Base-by-base conservation (phyloP, 1,140 invertebrate genomes). In the Pissodes strobi region DNA sequence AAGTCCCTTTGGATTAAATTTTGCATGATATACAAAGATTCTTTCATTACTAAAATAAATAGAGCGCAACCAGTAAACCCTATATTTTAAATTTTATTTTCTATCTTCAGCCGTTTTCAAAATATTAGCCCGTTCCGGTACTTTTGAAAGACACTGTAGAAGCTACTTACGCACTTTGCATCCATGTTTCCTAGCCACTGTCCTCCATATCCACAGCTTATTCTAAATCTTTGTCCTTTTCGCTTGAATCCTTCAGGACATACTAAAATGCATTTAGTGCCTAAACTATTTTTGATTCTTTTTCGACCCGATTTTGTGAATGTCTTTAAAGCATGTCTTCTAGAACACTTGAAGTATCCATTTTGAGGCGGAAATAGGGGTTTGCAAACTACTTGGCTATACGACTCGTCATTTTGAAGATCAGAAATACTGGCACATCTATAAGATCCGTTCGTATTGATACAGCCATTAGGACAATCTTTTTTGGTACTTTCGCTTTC, bases 371-470 rank as follows among this genome's bases (percentile, higher is more conserved):
- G 64, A 25, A 49, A 53, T 25, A 69, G 43, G 9, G 58, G 49
- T 37, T 46, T 61, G 41, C 67, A 69, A 9, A 38, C 21, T 2
- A 64, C 18, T 12, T 55, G 15, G 19, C 43, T 17, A 4, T 18
- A 25, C 23, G 51, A 13, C 23, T 37, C 19, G 38, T 64, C 58
- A 12, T 43, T 67, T 63, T 67, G 65, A 15, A 48, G 17, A 25
- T 49, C 34, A 21, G 53, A 13, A 9, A 43, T 37, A 22, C 10
- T 49, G 30, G 30, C 30, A 21, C 64, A 66, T 10, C 21, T 37
- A 39, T 70, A 72, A 0, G 70, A 72, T 17, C 70, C 70, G 9
- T 59, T 8, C 4, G 66, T 68, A 45, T 72, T 60, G 5, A 49
- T 19, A 12, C 57, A 60, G 10, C 45, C 25, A 15, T 37, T 8